Conservation (phyloP, 2,888 invertebrate genomes). For the Cheilosia urbana region DNA sequence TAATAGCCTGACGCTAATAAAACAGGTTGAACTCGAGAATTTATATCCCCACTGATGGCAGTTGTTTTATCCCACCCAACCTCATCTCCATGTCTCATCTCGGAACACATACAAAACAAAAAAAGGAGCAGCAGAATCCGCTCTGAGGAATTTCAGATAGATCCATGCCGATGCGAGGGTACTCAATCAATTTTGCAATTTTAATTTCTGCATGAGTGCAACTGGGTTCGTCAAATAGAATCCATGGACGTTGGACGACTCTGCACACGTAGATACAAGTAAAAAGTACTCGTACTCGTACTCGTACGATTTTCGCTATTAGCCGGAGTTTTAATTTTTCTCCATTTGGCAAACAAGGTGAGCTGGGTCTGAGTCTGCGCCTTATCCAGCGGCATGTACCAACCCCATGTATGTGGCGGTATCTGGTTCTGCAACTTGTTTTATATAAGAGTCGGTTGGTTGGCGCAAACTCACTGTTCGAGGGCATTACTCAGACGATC, state of each 20-base stretch:
- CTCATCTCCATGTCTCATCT: conserved; percentile 32
- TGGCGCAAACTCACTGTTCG: conserved; percentile 28
- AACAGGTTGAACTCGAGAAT: conserved; percentile 63
- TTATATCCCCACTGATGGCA: conserved; percentile 21
- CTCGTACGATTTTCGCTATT: conserved; percentile 50
- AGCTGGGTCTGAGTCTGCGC: conserved; percentile 65
- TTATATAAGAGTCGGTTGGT: conserved; percentile 31
- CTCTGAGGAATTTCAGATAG: conserved; percentile 38
- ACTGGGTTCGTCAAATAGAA: conserved; percentile 53
- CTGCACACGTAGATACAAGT: not conserved
- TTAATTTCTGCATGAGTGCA: conserved; percentile 70
- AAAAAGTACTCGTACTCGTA: conserved; percentile 1
- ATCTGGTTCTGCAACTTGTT: conserved; percentile 65
- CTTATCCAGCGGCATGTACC: conserved; percentile 59
- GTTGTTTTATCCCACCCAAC: conserved; percentile 27
- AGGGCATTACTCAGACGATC: conserved; percentile 57
- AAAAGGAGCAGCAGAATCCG: conserved; percentile 18
- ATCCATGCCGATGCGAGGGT: conserved; percentile 25
- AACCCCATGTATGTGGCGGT: conserved; percentile 40
- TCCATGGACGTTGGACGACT: conserved; percentile 41
- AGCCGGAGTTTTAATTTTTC: conserved; percentile 5
- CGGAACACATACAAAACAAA: conserved; percentile 1
- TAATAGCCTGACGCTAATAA: conserved; percentile 43
- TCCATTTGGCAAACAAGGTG: conserved; percentile 69
- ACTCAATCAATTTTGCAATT: conserved; percentile 73